A percentile compares a stretch with the other conserved stretches of the same genome.
These are phyloP conservation scores for Cydia pomonella DNA, from an alignment of 1,140 invertebrate species.

Conservation along the genomic window DNA sequence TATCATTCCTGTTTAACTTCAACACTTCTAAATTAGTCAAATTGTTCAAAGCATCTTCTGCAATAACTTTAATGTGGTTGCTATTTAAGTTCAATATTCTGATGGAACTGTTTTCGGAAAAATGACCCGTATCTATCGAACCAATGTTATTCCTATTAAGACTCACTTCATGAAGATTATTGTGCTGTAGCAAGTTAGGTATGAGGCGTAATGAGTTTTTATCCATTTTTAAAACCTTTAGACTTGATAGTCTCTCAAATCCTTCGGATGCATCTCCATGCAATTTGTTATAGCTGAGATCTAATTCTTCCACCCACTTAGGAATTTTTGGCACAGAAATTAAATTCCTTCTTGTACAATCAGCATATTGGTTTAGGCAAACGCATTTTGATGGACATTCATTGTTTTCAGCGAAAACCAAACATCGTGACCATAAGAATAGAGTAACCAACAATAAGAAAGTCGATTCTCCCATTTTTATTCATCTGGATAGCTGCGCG, in stretches of 20 bases:
- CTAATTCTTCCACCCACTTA: slow-evolving; percentile 83
- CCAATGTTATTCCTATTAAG: slow-evolving; percentile 85
- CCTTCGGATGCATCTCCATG: slow-evolving; percentile 62
- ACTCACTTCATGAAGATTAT: slow-evolving; percentile 77
- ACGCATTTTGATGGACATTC: slow-evolving; percentile 82
- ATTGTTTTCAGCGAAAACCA: slow-evolving; percentile 67
- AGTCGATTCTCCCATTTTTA: slow-evolving; percentile 75
- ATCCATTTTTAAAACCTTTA: slow-evolving; percentile 80
- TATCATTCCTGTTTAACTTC: slow-evolving; percentile 90
- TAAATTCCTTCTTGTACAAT: slow-evolving; percentile 83
- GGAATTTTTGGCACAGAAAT: slow-evolving; percentile 82
- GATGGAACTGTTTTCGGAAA: slow-evolving; percentile 81
- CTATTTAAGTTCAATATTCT: slow-evolving; percentile 83
- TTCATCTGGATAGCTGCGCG: slow-evolving; percentile 64
- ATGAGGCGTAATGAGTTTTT: slow-evolving; percentile 78
- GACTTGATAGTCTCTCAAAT: slow-evolving; percentile 59
- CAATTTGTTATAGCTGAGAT: slow-evolving; percentile 77
- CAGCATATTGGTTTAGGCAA: slow-evolving; percentile 81
- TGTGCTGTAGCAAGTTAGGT: slow-evolving; percentile 71
- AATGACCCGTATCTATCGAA: slow-evolving; percentile 81
- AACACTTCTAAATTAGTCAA: slow-evolving; percentile 87
- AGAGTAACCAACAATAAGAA: slow-evolving; percentile 66
- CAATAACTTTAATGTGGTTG: slow-evolving; percentile 87
- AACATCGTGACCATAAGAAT: slow-evolving; percentile 60
- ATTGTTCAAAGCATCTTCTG: slow-evolving; percentile 86